Evolutionary conservation across 2,888 invertebrate species (phyloP), one percentile per base, ranked within the genome.

Genomic region (Polietes domitor): DNA sequence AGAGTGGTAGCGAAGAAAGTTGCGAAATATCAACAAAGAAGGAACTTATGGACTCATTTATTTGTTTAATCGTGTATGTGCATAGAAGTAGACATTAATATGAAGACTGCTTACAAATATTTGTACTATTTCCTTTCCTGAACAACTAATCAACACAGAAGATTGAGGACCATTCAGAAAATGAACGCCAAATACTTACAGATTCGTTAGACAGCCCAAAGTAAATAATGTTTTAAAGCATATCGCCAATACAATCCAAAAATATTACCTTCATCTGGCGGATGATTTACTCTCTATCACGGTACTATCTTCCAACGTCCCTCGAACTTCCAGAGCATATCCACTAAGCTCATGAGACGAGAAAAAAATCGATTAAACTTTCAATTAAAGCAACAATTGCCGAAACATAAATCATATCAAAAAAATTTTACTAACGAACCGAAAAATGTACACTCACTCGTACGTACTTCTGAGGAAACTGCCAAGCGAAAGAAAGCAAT

Each of bases 381-480:
- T 80, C 82, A 85, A 85, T 85, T 85, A 82, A 58, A 83, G 26
- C 82, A 75, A 81, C 87, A 88, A 89, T 89, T 88, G 88, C 86
- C 85, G 82, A 88, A 82, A 85, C 89, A 89, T 89, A 89, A 89
- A 89, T 89, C 89, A 89, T 87, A 87, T 85, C 72, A 12, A 73
- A 79, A 72, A 81, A 81, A 73, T 76, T 81, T 79, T 73, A 73
- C 81, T 70, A 61, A 79, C 70, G 75, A 58, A 32, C 63, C 5
- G 15, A 61, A 70, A 73, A 73, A 63, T 28, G 50, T 70, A 21
- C 63, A 65, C 58, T 68, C 68, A 68, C 6, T 21, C 41, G 9
- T 63, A 32, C n/a, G n/a, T n/a, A 4, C 37, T 63, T 28, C 17
- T 21, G 17, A 58, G 68, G 37, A 68, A 68, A 43, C 68, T 68